A percentile compares a stretch with the other conserved stretches of the same genome.
Evolutionary conservation across 64 coral and sea anemone species (phyloP).

Genomic region (Actinia equina): DNA sequence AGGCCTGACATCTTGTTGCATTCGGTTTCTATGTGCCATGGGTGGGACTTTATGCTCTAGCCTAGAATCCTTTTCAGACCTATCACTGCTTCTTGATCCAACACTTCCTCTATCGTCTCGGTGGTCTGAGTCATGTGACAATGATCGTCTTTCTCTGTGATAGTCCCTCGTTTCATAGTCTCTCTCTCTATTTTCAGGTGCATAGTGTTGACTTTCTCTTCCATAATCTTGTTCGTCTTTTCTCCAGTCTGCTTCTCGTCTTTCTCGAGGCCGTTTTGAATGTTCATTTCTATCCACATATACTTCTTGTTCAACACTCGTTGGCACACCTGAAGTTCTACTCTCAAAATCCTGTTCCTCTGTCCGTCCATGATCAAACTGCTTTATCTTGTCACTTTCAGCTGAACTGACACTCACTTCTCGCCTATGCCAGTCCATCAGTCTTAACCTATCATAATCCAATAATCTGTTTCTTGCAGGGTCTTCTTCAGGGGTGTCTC

Average conservation of each 20-base stretch:
- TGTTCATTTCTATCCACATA: not conserved
- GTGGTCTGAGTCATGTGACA: not conserved
- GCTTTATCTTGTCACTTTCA: not conserved
- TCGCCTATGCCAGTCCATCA: not conserved
- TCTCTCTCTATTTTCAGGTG: not conserved
- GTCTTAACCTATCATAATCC: conserved; percentile 7
- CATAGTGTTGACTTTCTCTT: not conserved
- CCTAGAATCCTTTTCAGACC: not conserved
- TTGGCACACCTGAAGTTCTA: not conserved
- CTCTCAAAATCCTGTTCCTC: not conserved
- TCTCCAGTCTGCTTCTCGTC: not conserved
- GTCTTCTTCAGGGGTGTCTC: not conserved
- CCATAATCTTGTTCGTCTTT: not conserved
- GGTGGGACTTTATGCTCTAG: not conserved
- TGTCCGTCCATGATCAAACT: not conserved
- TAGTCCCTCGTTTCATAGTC: not conserved
- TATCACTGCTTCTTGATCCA: not conserved
- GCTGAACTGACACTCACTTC: not conserved
- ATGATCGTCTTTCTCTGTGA: not conserved
- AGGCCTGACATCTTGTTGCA: not conserved
- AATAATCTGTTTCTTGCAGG: not conserved
- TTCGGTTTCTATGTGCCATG: not conserved
- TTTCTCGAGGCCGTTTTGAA: not conserved
- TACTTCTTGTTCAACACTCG: not conserved
- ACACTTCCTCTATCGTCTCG: not conserved